These are phyloP conservation scores for Noctua fimbriata DNA, from an alignment of 2,888 invertebrate species.

Conservation along the genomic window DNA sequence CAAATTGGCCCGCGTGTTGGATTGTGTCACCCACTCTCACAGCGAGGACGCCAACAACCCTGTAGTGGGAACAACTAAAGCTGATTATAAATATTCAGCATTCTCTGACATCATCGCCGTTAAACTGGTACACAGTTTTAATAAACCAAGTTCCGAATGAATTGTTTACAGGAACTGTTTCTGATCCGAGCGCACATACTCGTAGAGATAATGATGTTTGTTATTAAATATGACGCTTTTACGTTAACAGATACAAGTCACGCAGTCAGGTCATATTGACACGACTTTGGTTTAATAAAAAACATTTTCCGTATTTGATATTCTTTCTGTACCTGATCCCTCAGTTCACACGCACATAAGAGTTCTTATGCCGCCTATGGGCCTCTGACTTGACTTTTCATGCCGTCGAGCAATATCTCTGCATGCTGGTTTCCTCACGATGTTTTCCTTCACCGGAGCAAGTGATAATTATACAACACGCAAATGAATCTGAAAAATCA, in stretches of 20 bases:
- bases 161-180: neutral
- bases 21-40: neutral
- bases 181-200: neutral
- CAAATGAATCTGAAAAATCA: no score
- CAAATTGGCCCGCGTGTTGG: accelerated
- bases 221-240: slow-evolving; percentile 11
- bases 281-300: neutral
- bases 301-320: slow-evolving; percentile 4
- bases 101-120: neutral
- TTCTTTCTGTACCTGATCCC: no score
- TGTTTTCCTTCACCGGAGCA: no score
- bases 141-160: neutral
- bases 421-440: no score
- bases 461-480: no score
- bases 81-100: neutral
- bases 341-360: no score
- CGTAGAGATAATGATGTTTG: slow-evolving; percentile 26
- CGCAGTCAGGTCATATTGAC: slow-evolving; percentile 12
- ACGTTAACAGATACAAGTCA: slow-evolving; percentile 33
- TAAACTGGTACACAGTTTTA: neutral
- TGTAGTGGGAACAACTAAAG: neutral
- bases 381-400: no score
- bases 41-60: neutral
- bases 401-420: no score
- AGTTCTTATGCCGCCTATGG: no score